phyloP scores from a whole-genome alignment of 1,140 invertebrate genomes.

The Diorhabda sublineata region DNA sequence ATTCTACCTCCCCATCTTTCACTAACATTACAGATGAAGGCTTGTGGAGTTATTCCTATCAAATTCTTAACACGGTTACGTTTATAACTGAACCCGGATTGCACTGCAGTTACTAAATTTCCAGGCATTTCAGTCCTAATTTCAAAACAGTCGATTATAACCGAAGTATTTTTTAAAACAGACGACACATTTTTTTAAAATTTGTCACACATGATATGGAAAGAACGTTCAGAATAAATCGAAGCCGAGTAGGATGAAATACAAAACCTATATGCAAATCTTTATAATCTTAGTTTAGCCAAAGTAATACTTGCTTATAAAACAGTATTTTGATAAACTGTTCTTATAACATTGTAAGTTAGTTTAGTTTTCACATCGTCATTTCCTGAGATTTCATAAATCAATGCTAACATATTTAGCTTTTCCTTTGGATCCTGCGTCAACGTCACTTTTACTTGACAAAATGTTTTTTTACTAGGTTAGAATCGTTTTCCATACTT shows the following conservation, averaged over 20 bases:
- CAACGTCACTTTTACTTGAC: not conserved
- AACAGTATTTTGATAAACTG: not conserved
- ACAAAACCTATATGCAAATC: not conserved
- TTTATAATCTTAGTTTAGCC: not conserved
- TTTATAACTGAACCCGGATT: not conserved
- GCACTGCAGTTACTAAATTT: not conserved
- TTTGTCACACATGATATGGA: not conserved
- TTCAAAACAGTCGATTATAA: not conserved
- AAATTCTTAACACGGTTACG: not conserved
- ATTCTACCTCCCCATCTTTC: not conserved
- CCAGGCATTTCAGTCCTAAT: not conserved
- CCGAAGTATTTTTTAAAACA: not conserved
- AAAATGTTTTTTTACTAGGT: not conserved
- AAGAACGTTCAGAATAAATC: not conserved
- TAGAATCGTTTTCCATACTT: not conserved
- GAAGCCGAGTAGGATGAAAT: not conserved
- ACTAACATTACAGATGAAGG: not conserved
- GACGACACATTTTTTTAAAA: not conserved
- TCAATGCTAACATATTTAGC: conserved; percentile 20
- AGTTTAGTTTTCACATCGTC: not conserved
- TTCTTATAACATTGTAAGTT: not conserved
- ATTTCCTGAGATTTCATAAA: conserved; percentile 16
- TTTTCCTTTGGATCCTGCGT: not conserved
- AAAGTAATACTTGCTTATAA: not conserved
- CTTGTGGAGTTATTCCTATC: not conserved